A percentile compares a stretch with the other conserved stretches of the same genome.
These are phyloP conservation scores for Pseudotriccus pelzelni DNA, from an alignment of 2,797 vertebrate species.

Conservation along the genomic window DNA sequence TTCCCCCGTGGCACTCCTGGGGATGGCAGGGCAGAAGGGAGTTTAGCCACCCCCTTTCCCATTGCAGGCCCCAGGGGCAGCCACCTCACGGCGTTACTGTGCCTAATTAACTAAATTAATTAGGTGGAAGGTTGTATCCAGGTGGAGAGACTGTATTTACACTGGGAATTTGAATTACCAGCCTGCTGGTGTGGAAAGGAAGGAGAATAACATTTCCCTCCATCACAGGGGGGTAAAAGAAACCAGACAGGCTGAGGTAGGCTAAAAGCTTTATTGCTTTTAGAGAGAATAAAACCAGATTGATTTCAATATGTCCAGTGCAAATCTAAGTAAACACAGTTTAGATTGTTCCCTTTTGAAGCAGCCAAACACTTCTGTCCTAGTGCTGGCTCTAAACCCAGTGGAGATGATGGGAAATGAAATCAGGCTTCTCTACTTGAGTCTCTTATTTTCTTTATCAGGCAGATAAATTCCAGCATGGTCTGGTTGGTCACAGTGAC, in stretches of 20 bases:
- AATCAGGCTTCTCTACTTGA: neutral
- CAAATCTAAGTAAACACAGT: neutral
- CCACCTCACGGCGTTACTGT: rapidly evolving
- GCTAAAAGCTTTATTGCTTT: neutral
- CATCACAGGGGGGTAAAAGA: neutral
- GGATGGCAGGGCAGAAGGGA: neutral
- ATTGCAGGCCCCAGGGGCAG: rapidly evolving
- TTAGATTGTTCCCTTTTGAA: neutral
- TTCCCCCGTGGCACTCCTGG: slow-evolving; percentile 94
- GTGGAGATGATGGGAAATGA: neutral
- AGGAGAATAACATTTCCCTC: neutral
- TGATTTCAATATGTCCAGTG: neutral
- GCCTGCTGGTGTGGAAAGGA: neutral
- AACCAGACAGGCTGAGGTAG: neutral
- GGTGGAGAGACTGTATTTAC: neutral
- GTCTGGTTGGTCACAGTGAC: neutral
- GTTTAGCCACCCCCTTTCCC: neutral
- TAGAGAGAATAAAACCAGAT: neutral
- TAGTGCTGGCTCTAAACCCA: neutral
- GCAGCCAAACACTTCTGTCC: neutral
- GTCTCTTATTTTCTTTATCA: neutral
- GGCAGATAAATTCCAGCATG: neutral
- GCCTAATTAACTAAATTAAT: neutral
- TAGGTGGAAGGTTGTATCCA: neutral
- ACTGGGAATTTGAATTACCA: neutral